phyloP scores from a whole-genome alignment of 2,113 vertebrate genomes.

The Pipa parva region DNA sequence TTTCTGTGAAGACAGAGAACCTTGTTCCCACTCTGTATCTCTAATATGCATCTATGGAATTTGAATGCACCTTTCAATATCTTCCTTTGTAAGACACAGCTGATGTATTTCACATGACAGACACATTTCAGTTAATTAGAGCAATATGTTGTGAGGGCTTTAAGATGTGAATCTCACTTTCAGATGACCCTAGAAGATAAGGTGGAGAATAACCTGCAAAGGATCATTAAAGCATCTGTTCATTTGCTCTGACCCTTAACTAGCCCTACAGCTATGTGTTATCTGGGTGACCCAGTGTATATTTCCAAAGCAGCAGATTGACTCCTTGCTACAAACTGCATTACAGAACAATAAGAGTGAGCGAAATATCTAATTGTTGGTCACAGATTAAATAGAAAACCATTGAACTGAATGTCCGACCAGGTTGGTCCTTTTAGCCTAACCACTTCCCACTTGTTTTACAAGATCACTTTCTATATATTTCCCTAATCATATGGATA shows the following conservation, averaged over 20 bases:
- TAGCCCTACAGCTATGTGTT: slow-evolving; percentile 46
- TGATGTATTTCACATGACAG: slow-evolving; percentile 30
- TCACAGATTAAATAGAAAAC: slow-evolving; percentile 1
- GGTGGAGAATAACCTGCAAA: slow-evolving; percentile 51
- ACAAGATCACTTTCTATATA: neutral
- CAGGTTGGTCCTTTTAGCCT: neutral
- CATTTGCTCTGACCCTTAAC: slow-evolving; percentile 46
- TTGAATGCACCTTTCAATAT: slow-evolving; percentile 6
- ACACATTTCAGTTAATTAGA: slow-evolving; percentile 44
- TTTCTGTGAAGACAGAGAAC: neutral
- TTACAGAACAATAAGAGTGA: slow-evolving; percentile 8
- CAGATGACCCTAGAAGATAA: slow-evolving; percentile 50
- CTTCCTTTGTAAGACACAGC: slow-evolving; percentile 11
- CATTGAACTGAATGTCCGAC: neutral
- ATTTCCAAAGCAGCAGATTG: slow-evolving; percentile 13
- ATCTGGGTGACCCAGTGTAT: slow-evolving; percentile 24
- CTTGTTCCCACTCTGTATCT: neutral
- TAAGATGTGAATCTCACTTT: slow-evolving; percentile 49
- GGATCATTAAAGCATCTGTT: slow-evolving; percentile 43
- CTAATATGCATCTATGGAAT: neutral
- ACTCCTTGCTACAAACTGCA: slow-evolving; percentile 21
- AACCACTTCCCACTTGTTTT: neutral
- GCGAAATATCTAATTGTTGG: neutral
- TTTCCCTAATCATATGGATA: no score
- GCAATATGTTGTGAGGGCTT: slow-evolving; percentile 48